These are phyloP conservation scores for Drosophila algonquin DNA, from an alignment of 2,888 invertebrate genomes.

Conservation along the genomic window DNA sequence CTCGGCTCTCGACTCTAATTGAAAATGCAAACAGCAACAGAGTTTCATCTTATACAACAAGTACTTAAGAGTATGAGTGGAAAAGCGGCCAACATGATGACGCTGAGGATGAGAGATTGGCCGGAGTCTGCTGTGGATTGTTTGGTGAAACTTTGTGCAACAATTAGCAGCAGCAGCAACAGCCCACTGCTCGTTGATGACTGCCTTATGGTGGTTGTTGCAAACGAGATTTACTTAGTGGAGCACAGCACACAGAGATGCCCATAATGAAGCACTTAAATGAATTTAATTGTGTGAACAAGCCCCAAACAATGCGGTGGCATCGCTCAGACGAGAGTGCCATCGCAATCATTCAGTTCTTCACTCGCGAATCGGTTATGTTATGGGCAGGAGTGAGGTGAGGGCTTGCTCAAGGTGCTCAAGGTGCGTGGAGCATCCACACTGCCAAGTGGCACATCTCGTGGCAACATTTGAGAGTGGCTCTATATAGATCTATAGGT, in stretches of 20 bases:
- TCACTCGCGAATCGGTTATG: not conserved
- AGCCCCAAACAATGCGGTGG: constrained; percentile 57
- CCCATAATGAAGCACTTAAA: constrained; percentile 79
- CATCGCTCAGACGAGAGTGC: constrained; percentile 17
- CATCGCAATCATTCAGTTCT: not conserved
- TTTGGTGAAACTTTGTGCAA: constrained; percentile 70
- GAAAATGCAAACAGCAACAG: constrained; percentile 70
- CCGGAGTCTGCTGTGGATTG: constrained; percentile 45
- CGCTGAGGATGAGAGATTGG: constrained; percentile 5
- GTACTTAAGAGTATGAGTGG: constrained; percentile 29
- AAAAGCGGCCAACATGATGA: constrained; percentile 62
- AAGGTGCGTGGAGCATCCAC: not conserved
- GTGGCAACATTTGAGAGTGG: no score
- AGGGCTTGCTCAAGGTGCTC: not conserved
- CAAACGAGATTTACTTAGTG: constrained; percentile 74
- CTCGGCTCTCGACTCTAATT: constrained; percentile 54
- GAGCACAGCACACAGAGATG: constrained; percentile 65
- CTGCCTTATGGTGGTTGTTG: constrained; percentile 14
- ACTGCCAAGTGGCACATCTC: no score
- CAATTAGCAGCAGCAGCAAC: constrained; percentile 57
- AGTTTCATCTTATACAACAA: constrained; percentile 7
- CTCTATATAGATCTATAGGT: no score
- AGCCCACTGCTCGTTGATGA: constrained; percentile 5
- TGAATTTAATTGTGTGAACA: constrained; percentile 80
- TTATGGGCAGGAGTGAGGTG: not conserved